Conservation (phyloP, 1,140 invertebrate genomes). For the Apis florea region DNA sequence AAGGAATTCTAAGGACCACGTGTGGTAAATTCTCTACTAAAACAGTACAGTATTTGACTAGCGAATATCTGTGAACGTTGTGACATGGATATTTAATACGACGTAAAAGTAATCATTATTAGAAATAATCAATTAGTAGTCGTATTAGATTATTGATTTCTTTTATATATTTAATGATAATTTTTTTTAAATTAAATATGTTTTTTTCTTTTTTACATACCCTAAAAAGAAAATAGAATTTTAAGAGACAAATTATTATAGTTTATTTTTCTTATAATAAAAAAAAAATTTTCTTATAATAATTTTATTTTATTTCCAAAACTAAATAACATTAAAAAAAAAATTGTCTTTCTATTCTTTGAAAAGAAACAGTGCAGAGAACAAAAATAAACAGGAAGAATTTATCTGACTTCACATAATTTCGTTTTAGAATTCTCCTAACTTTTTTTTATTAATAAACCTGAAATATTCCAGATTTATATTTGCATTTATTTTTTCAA, state of each 20-base stretch:
- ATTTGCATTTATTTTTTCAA: neutral
- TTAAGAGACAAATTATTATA: neutral
- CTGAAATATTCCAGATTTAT: neutral
- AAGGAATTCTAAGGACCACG: slow-evolving; percentile 41
- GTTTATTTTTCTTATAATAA: neutral
- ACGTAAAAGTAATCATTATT: slow-evolving; percentile 12
- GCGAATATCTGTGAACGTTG: slow-evolving; percentile 40
- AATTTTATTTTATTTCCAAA: neutral
- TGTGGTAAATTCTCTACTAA: slow-evolving; percentile 22
- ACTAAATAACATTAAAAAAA: neutral
- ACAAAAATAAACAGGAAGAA: slow-evolving; percentile 16
- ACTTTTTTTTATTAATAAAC: neutral
- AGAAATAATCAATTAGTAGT: neutral
- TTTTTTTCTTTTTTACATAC: neutral
- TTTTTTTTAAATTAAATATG: neutral
- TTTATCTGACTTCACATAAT: slow-evolving; percentile 24
- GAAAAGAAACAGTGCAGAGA: neutral
- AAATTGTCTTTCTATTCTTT: slow-evolving; percentile 5
- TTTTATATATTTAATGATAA: neutral
- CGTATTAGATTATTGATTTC: neutral
- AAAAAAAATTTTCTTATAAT: neutral
- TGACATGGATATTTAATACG: slow-evolving; percentile 7
- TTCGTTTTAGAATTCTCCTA: neutral
- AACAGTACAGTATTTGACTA: slow-evolving; percentile 15
- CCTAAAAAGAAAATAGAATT: neutral